Evolutionary conservation across 2,113 vertebrate genomes (phyloP).

Genomic region (Pelusios castaneus): DNA sequence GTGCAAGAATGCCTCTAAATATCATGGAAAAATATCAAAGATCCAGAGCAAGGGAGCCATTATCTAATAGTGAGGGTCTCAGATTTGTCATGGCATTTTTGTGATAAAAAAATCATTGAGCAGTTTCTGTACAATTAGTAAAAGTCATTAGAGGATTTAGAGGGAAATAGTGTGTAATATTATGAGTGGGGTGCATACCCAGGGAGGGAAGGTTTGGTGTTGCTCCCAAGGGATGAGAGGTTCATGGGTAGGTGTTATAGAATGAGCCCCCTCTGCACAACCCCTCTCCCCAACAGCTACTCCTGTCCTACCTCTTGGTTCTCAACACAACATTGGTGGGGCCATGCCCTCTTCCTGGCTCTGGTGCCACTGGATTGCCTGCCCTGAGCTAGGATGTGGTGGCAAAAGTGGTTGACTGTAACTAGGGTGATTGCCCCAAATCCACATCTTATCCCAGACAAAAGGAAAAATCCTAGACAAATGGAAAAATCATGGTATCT

Average conservation of each 20-base stretch:
- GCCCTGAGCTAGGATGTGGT: too few species aligned
- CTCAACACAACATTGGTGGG: background rate
- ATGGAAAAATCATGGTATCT: background rate
- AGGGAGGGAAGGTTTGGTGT: background rate
- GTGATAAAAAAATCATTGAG: background rate
- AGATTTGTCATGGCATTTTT: background rate
- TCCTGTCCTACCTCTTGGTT: background rate
- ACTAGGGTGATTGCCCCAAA: too few species aligned
- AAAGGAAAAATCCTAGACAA: background rate
- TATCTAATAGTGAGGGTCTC: background rate
- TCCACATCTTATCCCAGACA: background rate
- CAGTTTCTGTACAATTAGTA: background rate
- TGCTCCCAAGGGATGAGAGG: background rate
- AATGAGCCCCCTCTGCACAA: background rate
- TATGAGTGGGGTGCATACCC: background rate
- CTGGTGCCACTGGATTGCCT: too few species aligned
- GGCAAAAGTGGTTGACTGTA: too few species aligned
- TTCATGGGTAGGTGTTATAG: background rate
- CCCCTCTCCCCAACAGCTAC: background rate
- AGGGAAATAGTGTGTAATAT: background rate
- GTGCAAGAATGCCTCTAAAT: background rate
- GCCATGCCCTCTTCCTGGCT: too few species aligned
- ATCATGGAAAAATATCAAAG: background rate
- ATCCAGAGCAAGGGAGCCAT: background rate
- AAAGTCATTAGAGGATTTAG: background rate